Percentiles rank a stretch among this genome's conserved stretches.
These are phyloP conservation scores for Silurus aristotelis DNA, from an alignment of 2,797 vertebrate genomes.

Conservation along the genomic window DNA sequence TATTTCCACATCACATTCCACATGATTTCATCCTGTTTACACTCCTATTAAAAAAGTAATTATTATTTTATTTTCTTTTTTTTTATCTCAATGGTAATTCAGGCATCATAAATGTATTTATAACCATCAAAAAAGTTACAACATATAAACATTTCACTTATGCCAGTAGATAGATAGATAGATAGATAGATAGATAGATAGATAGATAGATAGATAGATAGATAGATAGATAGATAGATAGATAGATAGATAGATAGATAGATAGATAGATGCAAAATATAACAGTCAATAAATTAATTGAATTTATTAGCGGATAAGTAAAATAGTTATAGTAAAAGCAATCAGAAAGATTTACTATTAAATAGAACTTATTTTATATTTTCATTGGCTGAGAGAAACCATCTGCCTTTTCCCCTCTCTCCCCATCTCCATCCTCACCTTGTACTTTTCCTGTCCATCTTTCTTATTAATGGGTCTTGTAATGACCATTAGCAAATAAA, in stretches of 20 bases:
- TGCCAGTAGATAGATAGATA: neutral
- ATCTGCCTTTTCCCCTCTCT: conserved; percentile 8
- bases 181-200: neutral
- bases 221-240: neutral
- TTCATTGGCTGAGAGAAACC: conserved; percentile 23
- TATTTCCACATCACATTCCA: neutral
- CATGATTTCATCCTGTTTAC: neutral
- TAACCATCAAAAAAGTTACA: neutral
- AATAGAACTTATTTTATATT: conserved; percentile 25
- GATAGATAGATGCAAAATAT: neutral
- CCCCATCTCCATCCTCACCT: neutral
- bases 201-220: neutral
- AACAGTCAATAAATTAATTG: neutral
- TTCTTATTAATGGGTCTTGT: conserved; percentile 41
- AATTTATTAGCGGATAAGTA: neutral
- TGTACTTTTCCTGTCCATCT: conserved; percentile 37
- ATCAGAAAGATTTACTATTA: conserved; percentile 16
- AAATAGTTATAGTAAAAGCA: conserved; percentile 2
- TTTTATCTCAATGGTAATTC: too few relatives aligned
- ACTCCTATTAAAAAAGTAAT: neutral
- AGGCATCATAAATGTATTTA: too few relatives aligned
- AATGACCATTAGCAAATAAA: conserved; percentile 46
- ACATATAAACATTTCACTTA: neutral
- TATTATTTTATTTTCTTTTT: too few relatives aligned
- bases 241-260: neutral